Evolutionary conservation across 2,113 vertebrate genomes (phyloP), one percentile per base, ranked within the genome.

Genomic region (Channa maculata): DNA sequence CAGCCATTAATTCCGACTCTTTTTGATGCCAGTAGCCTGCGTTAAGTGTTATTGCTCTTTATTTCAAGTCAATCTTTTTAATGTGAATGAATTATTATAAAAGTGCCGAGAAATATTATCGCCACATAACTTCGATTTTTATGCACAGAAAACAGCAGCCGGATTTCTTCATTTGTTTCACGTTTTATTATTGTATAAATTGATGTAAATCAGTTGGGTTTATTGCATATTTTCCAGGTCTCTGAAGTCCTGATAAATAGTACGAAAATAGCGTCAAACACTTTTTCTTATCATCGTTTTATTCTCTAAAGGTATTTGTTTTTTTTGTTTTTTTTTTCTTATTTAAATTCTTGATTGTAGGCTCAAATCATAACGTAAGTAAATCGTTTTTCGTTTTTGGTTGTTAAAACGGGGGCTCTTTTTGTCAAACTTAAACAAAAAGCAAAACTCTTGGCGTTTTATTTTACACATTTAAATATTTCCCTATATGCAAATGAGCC

Each of bases 401-500:
- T 50, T 8, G 2, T 38, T 39, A 6, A 44, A 43, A 54, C 44
- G 0, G 1, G 3, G 0, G 0, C 1, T 8, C 24, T 1, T 0
- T 44, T 41, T 58, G 11, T 70, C 8, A 15, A n/a, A 57, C 63
- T 53, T 6, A 8, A 49, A 65, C 7, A 8, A 51, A 63, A 46
- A 8, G 0, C 7, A 34, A 8, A 2, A 45, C 0, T 13, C 15
- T 44, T 11, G 0, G 0, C 7, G n/a, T 14, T 51, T 24, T n/a
- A 39, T 72, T 13, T 0, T 3, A 2, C 1, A 1, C 5, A 65
- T 57, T 75, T 11, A 3, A 83, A 78, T 62, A 78, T 86, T 73
- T 72, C 74, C n/a, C 50, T 83, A 77, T 88, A 89, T 89, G 90
- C 88, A 90, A 90, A 91, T 88, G 2, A 84, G 73, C 1, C 3